Evolutionary conservation across 2,888 invertebrate species (phyloP), one percentile per base, ranked within the genome.

Genomic region (Taenaris catops): DNA sequence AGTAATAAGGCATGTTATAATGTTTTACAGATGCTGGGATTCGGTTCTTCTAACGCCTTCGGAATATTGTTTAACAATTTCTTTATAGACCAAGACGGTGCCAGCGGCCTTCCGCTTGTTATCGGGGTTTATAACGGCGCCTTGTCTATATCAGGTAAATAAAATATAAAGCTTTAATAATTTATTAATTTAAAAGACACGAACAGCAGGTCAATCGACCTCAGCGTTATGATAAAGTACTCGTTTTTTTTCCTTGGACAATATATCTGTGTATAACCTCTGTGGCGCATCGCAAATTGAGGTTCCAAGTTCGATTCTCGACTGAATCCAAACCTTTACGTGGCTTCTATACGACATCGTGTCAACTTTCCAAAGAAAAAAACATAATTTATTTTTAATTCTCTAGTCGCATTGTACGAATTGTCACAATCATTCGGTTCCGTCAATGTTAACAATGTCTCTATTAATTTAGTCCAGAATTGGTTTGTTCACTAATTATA

Each of bases 41-140:
- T 92, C 23, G 91, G 92, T 1, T 91, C 93, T 0, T 80, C 91
- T 16, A 89, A 91, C 8, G 92, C 92, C 0, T 93, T 93, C 49
- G 92, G 92, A 0, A 86, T 94, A 28, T 66, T 94, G 25, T 94
- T 91, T 54, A 91, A 92, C 11, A 89, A 91, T 33, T 93, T 94
- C 56, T 87, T 94, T 34, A 75, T 89, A 37, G 87, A 86, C 12
- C 92, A 92, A 11, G 91, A 90, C 26, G 91, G 91, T 51, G 92
- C 93, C 0, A 91, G 92, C 38, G 92, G 91, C 0, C 84, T 91
- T 5, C 91, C 94, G 0, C 65, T 93, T 9, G 89, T 92, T 2
- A 93, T 91, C 53, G 92, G 92, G 9, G 87, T 92, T 1, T 92
- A 92, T 48, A 91, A 90, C 61, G 88, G 91, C 35, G 89, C 89